A percentile compares a stretch with the other conserved stretches of the same genome.
Evolutionary conservation across 2,797 vertebrate genomes (phyloP).

Genomic region (Amblyopsis hoosieri): DNA sequence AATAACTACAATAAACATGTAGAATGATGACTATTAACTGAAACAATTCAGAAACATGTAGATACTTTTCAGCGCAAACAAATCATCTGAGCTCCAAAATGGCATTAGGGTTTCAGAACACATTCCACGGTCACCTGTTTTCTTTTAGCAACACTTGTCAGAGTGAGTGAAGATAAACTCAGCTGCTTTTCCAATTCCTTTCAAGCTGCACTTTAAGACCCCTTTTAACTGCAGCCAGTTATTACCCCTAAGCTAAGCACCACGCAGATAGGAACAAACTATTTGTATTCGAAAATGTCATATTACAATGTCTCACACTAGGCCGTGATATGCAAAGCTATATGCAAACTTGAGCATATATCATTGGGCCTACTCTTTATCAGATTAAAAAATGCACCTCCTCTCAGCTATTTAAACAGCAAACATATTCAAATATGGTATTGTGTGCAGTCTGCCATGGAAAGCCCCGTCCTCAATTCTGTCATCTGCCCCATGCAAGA

Average conservation of each 20-base stretch:
- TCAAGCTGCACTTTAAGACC: slow-evolving; percentile 65
- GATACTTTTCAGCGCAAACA: slow-evolving; percentile 38
- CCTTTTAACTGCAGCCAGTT: slow-evolving; percentile 60
- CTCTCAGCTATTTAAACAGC: too few species aligned
- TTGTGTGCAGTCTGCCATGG: too few species aligned
- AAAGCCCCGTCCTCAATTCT: too few species aligned
- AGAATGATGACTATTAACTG: background rate
- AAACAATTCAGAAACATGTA: slow-evolving; percentile 25
- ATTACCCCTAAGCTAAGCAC: slow-evolving; percentile 50
- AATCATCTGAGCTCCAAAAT: slow-evolving; percentile 56
- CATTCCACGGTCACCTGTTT: slow-evolving; percentile 77
- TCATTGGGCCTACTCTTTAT: too few species aligned
- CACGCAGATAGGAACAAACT: slow-evolving; percentile 48
- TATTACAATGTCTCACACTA: too few species aligned
- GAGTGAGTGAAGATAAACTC: slow-evolving; percentile 71
- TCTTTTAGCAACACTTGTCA: slow-evolving; percentile 72
- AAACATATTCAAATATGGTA: too few species aligned
- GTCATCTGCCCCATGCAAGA: too few species aligned
- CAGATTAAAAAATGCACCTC: too few species aligned
- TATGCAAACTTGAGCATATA: too few species aligned
- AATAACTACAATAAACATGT: background rate
- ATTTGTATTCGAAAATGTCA: too few species aligned
- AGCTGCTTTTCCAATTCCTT: slow-evolving; percentile 76
- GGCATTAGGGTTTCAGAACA: slow-evolving; percentile 45
- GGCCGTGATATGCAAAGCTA: too few species aligned